Base-by-base conservation (phyloP, 1,140 invertebrate genomes). In the Drosophila sturtevanti region DNA sequence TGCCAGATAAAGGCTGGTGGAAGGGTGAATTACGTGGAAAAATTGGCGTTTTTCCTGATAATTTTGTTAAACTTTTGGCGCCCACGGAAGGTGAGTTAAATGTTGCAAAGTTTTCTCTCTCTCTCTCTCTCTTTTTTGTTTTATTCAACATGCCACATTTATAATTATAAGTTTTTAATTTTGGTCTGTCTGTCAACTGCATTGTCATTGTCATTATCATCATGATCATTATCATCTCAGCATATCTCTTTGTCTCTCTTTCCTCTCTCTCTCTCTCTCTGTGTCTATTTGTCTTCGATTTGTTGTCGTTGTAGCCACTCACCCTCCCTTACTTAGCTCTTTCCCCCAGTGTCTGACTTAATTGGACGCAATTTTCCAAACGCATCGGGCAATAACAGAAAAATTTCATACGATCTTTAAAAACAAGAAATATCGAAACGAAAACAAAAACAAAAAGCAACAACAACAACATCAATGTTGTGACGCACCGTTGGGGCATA, bases 1-100 rank as follows among this genome's bases (percentile, higher is more conserved):
- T 97, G 37, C 96, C 97, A 51, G 98, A 99, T 92, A 96, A 97
- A 72, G 98, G 98, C 41, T 99, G 98, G 98, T 99, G 98, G 98
- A 96, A 96, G 92, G 98, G 98, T 55, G 98, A 99, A 93, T 81
- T 98, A 0, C 95, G 95, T 73, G 98, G 98, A 27, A 95, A 95
- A 91, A 92, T 97, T 59, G 98, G 98, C 0, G 94, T 99, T 1
- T 99, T 99, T 92, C 98, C 98, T 3, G 98, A 99, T 90, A 99
- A 99, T 93, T 99, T 99, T 93, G 97, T 98, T 5, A 94, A 96
- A 89, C 70, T 97, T 4, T 92, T 94, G 69, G 54, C 87, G 10
- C 93, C 93, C 22, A 63, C 82, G 7, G 79, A 92, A 31, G 92
- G 93, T 93, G 69, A 92, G 92, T 92, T 34, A 48, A 54, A 18